Evolutionary conservation across 2,797 vertebrate genomes (phyloP).

Genomic region (Luscinia luscinia): DNA sequence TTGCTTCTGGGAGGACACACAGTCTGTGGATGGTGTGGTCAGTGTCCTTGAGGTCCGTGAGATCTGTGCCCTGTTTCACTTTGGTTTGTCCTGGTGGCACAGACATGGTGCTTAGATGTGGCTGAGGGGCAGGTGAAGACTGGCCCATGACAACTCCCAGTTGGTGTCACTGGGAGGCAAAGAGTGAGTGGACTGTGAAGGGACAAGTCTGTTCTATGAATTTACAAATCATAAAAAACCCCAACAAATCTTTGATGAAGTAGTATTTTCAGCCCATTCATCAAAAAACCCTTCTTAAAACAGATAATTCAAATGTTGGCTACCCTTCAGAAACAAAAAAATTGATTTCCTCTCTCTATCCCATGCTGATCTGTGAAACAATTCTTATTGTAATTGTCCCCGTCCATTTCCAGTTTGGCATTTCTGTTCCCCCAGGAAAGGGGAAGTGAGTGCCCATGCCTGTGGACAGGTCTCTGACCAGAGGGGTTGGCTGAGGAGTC

Average conservation of each 20-base stretch:
- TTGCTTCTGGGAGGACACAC: fast-evolving
- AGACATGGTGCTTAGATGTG: no score
- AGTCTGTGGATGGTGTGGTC: not conserved
- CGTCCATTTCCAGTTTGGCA: fast-evolving
- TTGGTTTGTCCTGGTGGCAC: fast-evolving
- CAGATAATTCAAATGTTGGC: not conserved
- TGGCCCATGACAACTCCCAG: fast-evolving
- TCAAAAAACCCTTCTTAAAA: not conserved
- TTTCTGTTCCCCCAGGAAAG: not conserved
- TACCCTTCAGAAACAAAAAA: not conserved
- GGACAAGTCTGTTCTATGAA: not conserved
- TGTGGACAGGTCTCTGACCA: not conserved
- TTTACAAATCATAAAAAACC: not conserved
- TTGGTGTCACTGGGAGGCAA: fast-evolving
- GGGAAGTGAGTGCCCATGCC: fast-evolving
- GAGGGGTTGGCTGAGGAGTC: not conserved
- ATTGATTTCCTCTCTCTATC: not conserved
- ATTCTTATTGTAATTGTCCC: not conserved
- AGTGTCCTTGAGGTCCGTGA: fast-evolving
- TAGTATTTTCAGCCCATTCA: not conserved
- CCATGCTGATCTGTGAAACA: fast-evolving
- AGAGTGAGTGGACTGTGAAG: not conserved
- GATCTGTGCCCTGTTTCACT: fast-evolving
- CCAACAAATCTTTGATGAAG: not conserved
- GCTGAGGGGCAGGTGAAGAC: not conserved